These are phyloP conservation scores for Protosalanx chinensis DNA, from an alignment of 2,797 vertebrate species.

Conservation along the genomic window DNA sequence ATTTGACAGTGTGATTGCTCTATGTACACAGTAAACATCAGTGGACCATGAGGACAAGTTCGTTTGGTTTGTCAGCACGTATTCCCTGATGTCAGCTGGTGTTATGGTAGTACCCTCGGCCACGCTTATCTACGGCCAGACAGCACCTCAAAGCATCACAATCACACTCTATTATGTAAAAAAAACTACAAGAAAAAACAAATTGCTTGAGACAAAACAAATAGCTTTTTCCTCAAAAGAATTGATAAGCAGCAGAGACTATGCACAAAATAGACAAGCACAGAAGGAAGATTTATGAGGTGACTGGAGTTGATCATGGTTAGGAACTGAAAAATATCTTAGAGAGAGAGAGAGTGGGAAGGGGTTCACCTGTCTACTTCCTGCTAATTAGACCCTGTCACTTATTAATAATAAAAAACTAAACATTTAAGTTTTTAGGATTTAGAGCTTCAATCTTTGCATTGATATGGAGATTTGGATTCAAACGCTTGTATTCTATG, in stretches of 20 bases:
- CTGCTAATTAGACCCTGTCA: too few relatives aligned
- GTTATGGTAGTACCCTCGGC: conserved; percentile 34
- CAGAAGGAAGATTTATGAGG: conserved; percentile 50
- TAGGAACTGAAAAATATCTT: neutral
- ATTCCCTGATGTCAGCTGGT: conserved; percentile 16
- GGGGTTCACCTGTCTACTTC: too few relatives aligned
- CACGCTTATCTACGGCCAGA: conserved; percentile 59
- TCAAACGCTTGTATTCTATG: too few relatives aligned
- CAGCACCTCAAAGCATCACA: conserved; percentile 56
- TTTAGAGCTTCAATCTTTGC: too few relatives aligned
- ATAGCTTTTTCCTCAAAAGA: conserved; percentile 57
- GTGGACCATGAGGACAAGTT: too few relatives aligned
- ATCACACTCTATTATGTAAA: conserved; percentile 58
- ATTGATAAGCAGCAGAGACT: conserved; percentile 66
- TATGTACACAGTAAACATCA: conserved; percentile 27
- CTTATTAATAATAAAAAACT: too few relatives aligned
- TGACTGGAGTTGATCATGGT: conserved; percentile 36
- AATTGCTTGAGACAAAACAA: conserved; percentile 72
- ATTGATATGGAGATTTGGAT: too few relatives aligned
- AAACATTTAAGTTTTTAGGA: too few relatives aligned
- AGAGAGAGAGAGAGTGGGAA: neutral
- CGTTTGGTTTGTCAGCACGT: conserved; percentile 33
- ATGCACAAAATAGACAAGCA: conserved; percentile 71
- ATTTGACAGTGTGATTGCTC: conserved; percentile 43
- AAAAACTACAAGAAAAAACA: conserved; percentile 29